phyloP scores from a whole-genome alignment of 1,140 invertebrate genomes.

The Drosophila lacertosa region DNA sequence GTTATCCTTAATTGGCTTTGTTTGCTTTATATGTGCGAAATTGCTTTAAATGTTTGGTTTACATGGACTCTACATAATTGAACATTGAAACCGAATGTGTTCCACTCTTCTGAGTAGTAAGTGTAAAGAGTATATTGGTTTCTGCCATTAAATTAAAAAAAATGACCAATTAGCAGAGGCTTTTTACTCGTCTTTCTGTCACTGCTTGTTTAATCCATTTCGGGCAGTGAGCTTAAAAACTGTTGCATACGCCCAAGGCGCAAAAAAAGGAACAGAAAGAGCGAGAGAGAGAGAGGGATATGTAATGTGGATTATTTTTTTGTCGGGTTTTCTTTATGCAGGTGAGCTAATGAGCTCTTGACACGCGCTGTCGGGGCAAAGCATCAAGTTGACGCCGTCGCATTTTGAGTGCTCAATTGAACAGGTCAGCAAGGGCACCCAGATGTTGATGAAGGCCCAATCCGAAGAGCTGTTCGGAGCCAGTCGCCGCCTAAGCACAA shows the following conservation, averaged over 20 bases:
- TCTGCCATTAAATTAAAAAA: no score
- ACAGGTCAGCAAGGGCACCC: constrained; percentile 8
- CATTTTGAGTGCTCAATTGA: constrained; percentile 27
- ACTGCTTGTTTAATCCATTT: not conserved
- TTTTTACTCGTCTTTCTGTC: not conserved
- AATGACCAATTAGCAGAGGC: not conserved
- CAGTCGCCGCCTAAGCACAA: constrained; percentile 15
- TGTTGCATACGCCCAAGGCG: constrained; percentile 5
- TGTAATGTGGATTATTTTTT: no score
- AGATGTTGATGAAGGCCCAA: constrained; percentile 10
- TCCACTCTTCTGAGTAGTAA: no score
- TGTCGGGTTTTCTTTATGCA: not conserved
- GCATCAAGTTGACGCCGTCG: constrained; percentile 4
- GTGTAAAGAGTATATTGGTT: no score
- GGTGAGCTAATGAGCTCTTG: constrained; percentile 14
- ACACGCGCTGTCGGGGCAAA: constrained; percentile 9
- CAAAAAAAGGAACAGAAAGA: no score
- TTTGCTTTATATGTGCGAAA: not conserved
- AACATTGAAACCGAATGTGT: no score
- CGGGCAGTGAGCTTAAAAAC: not conserved
- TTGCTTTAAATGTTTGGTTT: not conserved
- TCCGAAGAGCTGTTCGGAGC: constrained; percentile 4
- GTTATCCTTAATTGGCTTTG: not conserved
- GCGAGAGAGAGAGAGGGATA: no score
- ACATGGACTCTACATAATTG: not conserved